Percentiles rank a stretch among this genome's conserved stretches.
Evolutionary conservation across 2,888 invertebrate genomes (phyloP).

Genomic region (Eilema caniola): DNA sequence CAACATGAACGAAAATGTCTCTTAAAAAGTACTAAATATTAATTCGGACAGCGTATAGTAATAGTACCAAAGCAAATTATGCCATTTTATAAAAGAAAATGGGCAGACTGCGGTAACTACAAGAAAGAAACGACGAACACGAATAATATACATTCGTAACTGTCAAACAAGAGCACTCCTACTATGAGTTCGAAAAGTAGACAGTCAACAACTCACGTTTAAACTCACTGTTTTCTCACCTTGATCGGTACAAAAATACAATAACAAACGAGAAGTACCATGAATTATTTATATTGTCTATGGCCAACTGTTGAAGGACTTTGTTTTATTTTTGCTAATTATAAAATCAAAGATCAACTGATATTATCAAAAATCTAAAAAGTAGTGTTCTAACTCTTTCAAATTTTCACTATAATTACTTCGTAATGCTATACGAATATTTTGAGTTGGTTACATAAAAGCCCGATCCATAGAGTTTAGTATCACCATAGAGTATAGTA

Average conservation of each 20-base stretch:
- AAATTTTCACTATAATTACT: background rate
- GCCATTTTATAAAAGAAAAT: constrained; percentile 58
- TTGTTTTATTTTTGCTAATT: background rate
- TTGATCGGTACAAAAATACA: background rate
- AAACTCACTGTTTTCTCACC: constrained; percentile 15
- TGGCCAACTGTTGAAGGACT: background rate
- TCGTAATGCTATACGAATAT: background rate
- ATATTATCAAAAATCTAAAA: background rate
- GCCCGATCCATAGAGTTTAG: background rate
- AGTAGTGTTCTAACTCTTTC: background rate
- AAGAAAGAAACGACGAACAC: constrained; percentile 30
- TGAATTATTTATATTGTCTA: background rate
- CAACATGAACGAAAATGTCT: constrained; percentile 12
- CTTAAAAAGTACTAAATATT: constrained; percentile 25
- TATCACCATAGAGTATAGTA: background rate
- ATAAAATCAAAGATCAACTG: background rate
- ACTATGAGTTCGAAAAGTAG: constrained; percentile 10
- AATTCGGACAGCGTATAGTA: constrained; percentile 19
- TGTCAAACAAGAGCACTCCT: constrained; percentile 39
- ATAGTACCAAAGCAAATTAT: constrained; percentile 41
- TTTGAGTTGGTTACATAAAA: background rate
- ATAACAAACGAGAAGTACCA: constrained; percentile 14
- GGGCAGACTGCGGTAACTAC: constrained; percentile 38
- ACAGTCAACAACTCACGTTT: background rate
- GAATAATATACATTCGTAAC: constrained; percentile 26